A percentile compares a stretch with the other conserved stretches of the same genome.
Conservation (phyloP, 2,888 invertebrate genomes). For the Torymus texanus region DNA sequence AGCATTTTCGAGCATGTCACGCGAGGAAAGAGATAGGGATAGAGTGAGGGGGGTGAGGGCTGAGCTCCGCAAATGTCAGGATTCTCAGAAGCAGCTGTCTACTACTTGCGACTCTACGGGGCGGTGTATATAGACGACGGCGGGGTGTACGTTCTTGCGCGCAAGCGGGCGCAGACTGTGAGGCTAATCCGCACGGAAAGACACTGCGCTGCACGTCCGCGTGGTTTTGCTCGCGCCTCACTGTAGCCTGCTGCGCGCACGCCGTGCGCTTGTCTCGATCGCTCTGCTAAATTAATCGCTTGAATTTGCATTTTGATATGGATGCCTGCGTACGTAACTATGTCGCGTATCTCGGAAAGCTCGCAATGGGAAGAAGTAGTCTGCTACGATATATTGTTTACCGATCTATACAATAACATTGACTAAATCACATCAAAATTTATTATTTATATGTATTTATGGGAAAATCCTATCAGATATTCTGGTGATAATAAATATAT, state of each 20-base stretch:
- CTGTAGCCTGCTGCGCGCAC: neutral
- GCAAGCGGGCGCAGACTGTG: neutral
- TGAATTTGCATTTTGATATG: slow-evolving; percentile 34
- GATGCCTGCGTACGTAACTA: too few relatives aligned
- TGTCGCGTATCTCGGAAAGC: neutral
- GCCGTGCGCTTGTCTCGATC: neutral
- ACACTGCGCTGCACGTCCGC: slow-evolving; percentile 10
- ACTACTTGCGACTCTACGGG: neutral
- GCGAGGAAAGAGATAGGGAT: too few relatives aligned
- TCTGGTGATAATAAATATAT: too few relatives aligned
- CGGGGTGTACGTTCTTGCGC: slow-evolving; percentile 32
- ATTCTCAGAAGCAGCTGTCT: slow-evolving; percentile 37
- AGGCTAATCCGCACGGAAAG: slow-evolving; percentile 46
- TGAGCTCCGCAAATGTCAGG: slow-evolving; percentile 37
- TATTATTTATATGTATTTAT: too few relatives aligned
- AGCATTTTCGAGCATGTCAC: too few relatives aligned
- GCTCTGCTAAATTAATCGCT: slow-evolving; percentile 36
- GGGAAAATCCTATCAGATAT: too few relatives aligned
- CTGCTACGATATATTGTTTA: too few relatives aligned
- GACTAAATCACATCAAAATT: too few relatives aligned
- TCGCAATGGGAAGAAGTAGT: neutral
- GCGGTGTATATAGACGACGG: neutral
- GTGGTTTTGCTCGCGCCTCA: slow-evolving; percentile 37
- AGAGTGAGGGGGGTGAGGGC: slow-evolving; percentile 12
- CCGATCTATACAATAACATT: too few relatives aligned